phyloP scores from a whole-genome alignment of 2,797 vertebrate genomes.

The Craterocephalus amniculus region DNA sequence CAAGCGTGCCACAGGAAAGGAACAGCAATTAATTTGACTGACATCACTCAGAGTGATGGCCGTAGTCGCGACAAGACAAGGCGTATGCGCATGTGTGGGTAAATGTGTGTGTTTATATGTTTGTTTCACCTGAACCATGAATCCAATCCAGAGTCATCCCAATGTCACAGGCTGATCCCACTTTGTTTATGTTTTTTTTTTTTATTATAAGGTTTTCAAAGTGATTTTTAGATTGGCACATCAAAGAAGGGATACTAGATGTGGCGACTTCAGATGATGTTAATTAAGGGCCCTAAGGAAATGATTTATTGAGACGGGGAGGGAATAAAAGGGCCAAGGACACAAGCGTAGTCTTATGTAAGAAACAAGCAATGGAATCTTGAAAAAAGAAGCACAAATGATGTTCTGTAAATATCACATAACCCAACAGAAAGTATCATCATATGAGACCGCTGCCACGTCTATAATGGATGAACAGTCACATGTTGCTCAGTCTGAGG shows the following conservation, averaged over 20 bases:
- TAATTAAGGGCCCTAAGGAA: constrained; percentile 75
- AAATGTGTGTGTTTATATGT: constrained; percentile 20
- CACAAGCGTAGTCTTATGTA: constrained; percentile 69
- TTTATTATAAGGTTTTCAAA: constrained; percentile 46
- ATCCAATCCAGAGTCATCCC: constrained; percentile 32
- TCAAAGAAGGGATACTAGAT: constrained; percentile 59
- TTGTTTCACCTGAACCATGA: constrained; percentile 55
- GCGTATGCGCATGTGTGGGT: constrained; percentile 32
- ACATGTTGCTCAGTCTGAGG: constrained; percentile 21
- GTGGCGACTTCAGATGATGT: constrained; percentile 70
- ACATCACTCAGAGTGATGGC: constrained; percentile 80
- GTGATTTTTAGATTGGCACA: constrained; percentile 60
- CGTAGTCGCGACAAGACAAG: constrained; percentile 63
- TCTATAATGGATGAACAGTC: constrained; percentile 29
- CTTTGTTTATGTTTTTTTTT: background rate
- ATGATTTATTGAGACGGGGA: constrained; percentile 72
- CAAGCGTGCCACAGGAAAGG: constrained; percentile 73
- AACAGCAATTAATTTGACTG: constrained; percentile 80
- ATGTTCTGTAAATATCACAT: constrained; percentile 55
- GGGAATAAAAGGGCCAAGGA: constrained; percentile 48
- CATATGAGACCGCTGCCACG: constrained; percentile 34
- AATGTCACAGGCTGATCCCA: constrained; percentile 41
- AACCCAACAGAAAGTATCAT: constrained; percentile 28
- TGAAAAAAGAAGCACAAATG: constrained; percentile 29
- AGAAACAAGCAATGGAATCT: constrained; percentile 60